phyloP scores from a whole-genome alignment of 2,888 invertebrate genomes.

The Chironomus riparius region DNA sequence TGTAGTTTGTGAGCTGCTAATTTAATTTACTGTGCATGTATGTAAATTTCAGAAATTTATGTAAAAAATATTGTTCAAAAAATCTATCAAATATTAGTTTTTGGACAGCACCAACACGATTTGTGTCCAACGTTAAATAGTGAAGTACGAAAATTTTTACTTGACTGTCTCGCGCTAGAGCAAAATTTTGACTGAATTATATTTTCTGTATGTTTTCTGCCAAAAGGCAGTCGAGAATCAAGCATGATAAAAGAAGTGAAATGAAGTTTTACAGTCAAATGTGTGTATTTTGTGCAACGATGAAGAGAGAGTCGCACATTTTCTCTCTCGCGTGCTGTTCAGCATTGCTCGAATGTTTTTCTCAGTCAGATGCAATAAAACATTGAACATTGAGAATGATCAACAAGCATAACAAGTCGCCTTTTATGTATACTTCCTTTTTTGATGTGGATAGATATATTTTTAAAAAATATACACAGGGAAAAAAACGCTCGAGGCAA shows the following conservation, averaged over 20 bases:
- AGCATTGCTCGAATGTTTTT: too few relatives aligned
- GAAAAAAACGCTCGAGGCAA: background rate
- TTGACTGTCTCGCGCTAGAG: slow-evolving; percentile 8
- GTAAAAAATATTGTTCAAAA: too few relatives aligned
- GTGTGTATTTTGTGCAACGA: background rate
- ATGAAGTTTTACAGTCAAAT: background rate
- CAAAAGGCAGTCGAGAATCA: background rate
- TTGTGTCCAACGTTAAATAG: too few relatives aligned
- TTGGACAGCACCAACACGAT: too few relatives aligned
- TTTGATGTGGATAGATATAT: too few relatives aligned
- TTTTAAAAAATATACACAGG: background rate
- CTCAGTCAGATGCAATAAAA: background rate
- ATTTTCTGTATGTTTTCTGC: background rate
- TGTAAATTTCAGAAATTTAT: too few relatives aligned
- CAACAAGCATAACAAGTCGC: background rate
- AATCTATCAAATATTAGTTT: background rate
- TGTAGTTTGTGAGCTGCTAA: background rate
- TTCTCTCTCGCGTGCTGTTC: background rate
- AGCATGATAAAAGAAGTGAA: background rate
- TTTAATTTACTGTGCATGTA: too few relatives aligned
- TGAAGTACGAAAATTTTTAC: background rate
- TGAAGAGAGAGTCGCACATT: background rate
- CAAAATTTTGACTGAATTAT: slow-evolving; percentile 14
- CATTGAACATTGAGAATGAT: background rate
- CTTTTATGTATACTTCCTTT: too few relatives aligned